Conservation (phyloP, 2,888 invertebrate species). For the Stenolophus ochropezus region DNA sequence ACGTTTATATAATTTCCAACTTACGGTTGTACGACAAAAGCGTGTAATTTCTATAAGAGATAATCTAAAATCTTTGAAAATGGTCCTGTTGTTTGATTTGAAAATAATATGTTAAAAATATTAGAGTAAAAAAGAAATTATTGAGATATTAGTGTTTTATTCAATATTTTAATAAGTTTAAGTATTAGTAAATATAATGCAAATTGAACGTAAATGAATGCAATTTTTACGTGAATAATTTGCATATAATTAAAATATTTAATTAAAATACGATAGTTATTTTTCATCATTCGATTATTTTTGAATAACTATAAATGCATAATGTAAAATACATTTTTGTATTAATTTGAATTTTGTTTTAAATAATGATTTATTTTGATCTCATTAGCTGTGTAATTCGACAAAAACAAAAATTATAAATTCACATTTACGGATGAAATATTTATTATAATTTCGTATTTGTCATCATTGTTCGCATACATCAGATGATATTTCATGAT, state of each 20-base stretch:
- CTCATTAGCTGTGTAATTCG: not conserved
- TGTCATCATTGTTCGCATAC: not conserved
- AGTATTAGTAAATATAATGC: too few species aligned
- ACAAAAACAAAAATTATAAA: slow-evolving; percentile 6
- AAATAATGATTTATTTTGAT: not conserved
- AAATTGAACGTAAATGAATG: too few species aligned
- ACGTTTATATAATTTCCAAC: too few species aligned
- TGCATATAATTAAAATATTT: not conserved
- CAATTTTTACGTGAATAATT: too few species aligned
- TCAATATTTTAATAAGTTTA: too few species aligned
- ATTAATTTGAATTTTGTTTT: slow-evolving; percentile 4
- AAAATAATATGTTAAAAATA: too few species aligned
- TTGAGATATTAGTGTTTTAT: too few species aligned
- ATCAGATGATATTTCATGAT: not conserved
- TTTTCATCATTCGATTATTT: not conserved
- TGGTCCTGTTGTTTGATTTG: too few species aligned
- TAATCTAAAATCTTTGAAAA: too few species aligned
- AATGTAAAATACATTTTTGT: not conserved
- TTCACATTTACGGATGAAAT: not conserved
- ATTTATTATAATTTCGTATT: slow-evolving; percentile 6
- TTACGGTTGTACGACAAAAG: too few species aligned
- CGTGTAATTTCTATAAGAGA: too few species aligned
- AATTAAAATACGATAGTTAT: not conserved
- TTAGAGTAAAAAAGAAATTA: too few species aligned
- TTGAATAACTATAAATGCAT: not conserved